These are phyloP conservation scores for Patiria miniata DNA, from an alignment of 35 echinoderm and acorn worm species.

Conservation along the genomic window DNA sequence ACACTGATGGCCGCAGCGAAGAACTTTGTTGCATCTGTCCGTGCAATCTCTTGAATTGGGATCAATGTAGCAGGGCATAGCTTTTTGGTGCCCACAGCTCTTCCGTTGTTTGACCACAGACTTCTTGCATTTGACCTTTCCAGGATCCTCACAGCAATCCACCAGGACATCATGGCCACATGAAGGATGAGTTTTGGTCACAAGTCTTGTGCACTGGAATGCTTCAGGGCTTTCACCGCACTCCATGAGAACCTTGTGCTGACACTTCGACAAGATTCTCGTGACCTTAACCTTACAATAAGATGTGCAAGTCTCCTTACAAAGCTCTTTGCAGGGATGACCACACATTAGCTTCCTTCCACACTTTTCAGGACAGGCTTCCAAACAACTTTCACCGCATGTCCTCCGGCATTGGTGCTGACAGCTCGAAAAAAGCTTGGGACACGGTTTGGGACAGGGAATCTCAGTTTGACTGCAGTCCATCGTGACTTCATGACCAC, in stretches of 20 bases:
- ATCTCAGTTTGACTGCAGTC: too few species aligned
- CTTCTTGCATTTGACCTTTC: too few species aligned
- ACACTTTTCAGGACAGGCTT: constrained; percentile 19
- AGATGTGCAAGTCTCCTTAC: constrained; percentile 20
- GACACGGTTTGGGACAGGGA: constrained; percentile 21
- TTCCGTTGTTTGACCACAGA: not conserved
- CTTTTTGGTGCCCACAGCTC: not conserved
- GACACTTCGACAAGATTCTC: constrained; percentile 3
- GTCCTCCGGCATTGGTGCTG: too few species aligned
- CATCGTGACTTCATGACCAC: too few species aligned
- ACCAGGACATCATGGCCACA: constrained; percentile 1
- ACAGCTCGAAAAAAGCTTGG: not conserved
- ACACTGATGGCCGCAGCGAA: constrained; percentile 2
- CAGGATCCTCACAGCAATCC: not conserved
- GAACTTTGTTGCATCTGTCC: not conserved
- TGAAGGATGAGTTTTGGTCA: not conserved
- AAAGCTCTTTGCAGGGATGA: constrained; percentile 11
- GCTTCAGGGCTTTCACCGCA: not conserved
- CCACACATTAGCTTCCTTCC: not conserved
- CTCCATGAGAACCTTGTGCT: not conserved
- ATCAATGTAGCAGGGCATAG: too few species aligned
- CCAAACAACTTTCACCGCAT: too few species aligned
- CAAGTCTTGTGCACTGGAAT: not conserved
- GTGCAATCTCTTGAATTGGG: too few species aligned
- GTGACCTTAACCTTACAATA: not conserved